Conservation (phyloP, 2,113 vertebrate species). For the Ophiodon elongatus region DNA sequence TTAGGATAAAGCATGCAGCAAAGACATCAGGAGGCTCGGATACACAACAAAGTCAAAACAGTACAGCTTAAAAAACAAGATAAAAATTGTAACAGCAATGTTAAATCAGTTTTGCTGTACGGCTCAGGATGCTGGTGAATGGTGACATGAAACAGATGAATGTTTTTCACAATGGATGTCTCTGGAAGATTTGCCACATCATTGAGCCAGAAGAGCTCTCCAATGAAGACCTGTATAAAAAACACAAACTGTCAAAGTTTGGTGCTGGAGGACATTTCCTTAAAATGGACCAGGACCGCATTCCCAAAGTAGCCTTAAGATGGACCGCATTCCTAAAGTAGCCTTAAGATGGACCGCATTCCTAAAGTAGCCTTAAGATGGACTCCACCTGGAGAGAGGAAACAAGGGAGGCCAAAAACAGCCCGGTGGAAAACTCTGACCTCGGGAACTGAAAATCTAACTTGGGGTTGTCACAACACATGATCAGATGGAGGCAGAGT, state of each 20-base stretch:
- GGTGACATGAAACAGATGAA: not conserved
- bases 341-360: not conserved
- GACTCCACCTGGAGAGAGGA: not conserved
- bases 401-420: not conserved
- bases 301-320: not conserved
- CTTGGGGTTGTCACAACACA: not conserved
- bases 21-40: no score
- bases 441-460: not conserved
- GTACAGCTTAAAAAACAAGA: not conserved
- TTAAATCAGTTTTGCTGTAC: not conserved
- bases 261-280: not conserved
- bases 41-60: no score
- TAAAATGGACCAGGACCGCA: not conserved
- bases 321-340: not conserved
- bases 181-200: not conserved
- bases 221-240: not conserved
- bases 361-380: not conserved
- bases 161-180: not conserved
- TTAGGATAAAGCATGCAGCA: no score
- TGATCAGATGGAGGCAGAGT: not conserved
- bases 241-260: not conserved
- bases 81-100: not conserved
- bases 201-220: not conserved
- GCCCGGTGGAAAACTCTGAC: not conserved
- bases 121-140: not conserved